Evolutionary conservation across 1,140 invertebrate genomes (phyloP), one percentile per base, ranked within the genome.

Genomic region (Stenopsyche tienmushanensis): DNA sequence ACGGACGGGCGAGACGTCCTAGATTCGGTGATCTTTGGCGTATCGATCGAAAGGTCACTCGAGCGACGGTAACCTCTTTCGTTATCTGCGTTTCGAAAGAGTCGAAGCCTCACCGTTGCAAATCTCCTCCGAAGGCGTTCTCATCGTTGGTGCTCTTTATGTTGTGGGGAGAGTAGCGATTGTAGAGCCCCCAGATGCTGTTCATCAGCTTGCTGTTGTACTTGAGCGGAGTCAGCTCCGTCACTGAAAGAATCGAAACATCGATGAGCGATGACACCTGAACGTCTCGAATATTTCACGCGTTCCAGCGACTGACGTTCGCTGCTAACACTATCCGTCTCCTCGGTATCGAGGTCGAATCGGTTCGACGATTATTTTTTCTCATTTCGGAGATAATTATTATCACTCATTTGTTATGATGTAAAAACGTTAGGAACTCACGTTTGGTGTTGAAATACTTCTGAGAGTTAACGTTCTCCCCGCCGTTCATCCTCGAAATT

Each of bases 161-260:
- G 75, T 92, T 92, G 72, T 92, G 90, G 1, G 90, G 88, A 0
- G 91, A 92, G 73, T 92, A 92, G 44, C 88, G 85, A 74, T 94
- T 94, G 81, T 94, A 94, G 53, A 89, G 77, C 8, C 91, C 91
- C 92, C 92, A 94, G 75, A 94, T 92, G 73, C 89, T 91, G 75
- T 93, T 93, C 92, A 94, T 93, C 70, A 92, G 72, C 74, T 93
- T 93, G 74, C 87, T 88, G 76, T 88, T 93, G 75, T 94, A 94
- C 71, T 92, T 89, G 29, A 86, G 74, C 1, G 89, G 89, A 2
- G 83, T 73, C 2, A 80, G 72, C 58, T 80, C 80, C 60, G 72
- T 77, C 24, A 76, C 80, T 81, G 72, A 75, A 76, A 58, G 20
- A 39, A 50, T 26, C 20, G 29, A 53, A 49, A 20, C 2, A 7